phyloP scores from a whole-genome alignment of 2,888 invertebrate genomes.

The Andrena bucephala region DNA sequence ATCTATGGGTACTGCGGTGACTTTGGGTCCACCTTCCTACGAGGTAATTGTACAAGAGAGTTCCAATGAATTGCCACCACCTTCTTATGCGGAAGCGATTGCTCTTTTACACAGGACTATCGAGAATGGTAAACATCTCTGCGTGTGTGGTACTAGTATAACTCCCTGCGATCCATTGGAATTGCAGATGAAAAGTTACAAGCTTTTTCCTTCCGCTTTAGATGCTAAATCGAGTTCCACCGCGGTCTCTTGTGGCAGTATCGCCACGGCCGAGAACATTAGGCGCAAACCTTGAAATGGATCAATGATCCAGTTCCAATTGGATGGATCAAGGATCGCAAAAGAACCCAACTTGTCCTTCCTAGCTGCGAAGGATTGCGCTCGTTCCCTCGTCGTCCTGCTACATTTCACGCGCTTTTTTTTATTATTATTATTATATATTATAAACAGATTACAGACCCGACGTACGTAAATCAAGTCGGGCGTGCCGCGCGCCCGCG shows the following conservation, averaged over 20 bases:
- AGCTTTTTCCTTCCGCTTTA: constrained; percentile 34
- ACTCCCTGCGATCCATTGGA: neutral
- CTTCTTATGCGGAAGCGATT: constrained; percentile 88
- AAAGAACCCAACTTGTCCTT: constrained; percentile 3
- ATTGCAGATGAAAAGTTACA: neutral
- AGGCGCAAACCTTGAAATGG: constrained; percentile 55
- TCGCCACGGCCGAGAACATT: constrained; percentile 46
- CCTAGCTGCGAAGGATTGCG: constrained; percentile 17
- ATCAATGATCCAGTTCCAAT: constrained; percentile 19
- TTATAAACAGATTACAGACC: constrained; percentile 6
- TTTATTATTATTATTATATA: no score
- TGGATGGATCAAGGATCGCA: constrained; percentile 19
- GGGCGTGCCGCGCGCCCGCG: neutral
- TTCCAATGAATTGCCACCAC: constrained; percentile 87
- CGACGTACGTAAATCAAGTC: neutral
- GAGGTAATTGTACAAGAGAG: constrained; percentile 86
- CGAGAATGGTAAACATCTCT: constrained; percentile 72
- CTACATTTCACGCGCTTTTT: constrained; percentile 12
- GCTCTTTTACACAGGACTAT: constrained; percentile 77
- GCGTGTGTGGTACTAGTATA: no score
- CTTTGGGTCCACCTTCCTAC: constrained; percentile 87
- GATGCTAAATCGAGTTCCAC: constrained; percentile 68
- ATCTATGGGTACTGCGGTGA: constrained; percentile 85
- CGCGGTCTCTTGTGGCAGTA: constrained; percentile 53
- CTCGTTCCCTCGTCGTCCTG: constrained; percentile 10